Conservation (phyloP, 2,888 invertebrate species). For the Tanytarsus gracilentus region DNA sequence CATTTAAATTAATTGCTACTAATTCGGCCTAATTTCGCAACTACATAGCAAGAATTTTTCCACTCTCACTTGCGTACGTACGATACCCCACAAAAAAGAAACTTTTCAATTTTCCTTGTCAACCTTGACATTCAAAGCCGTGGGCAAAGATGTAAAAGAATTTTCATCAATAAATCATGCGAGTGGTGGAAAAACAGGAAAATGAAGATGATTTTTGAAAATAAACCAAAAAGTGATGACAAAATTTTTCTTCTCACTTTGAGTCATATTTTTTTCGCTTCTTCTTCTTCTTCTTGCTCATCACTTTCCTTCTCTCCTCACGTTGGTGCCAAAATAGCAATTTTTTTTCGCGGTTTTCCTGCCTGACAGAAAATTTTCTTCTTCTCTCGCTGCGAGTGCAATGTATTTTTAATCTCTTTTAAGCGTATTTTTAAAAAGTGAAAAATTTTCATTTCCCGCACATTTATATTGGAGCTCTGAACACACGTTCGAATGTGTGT, state of each 20-base stretch:
- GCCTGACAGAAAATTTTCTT: not conserved
- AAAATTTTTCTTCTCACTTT: not conserved
- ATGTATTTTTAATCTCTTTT: constrained; percentile 29
- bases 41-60: too few species aligned
- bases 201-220: too few species aligned
- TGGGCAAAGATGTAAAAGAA: too few species aligned
- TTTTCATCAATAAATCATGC: constrained; percentile 6
- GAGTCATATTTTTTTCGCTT: not conserved
- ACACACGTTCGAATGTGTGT: too few species aligned
- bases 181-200: too few species aligned
- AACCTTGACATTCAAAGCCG: not conserved
- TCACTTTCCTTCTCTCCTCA: not conserved
- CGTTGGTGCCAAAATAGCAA: not conserved
- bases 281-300: not conserved
- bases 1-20: not conserved
- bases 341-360: constrained; percentile 8
- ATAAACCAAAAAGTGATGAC: not conserved
- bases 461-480: not conserved
- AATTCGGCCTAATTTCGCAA: constrained; percentile 1
- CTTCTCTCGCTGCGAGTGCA: constrained; percentile 7
- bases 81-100: too few species aligned
- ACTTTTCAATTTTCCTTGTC: not conserved
- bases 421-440: not conserved
- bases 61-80: too few species aligned
- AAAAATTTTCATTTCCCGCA: not conserved